Base-by-base conservation (phyloP, 2,113 vertebrate genomes). In the Okapia johnstoni region DNA sequence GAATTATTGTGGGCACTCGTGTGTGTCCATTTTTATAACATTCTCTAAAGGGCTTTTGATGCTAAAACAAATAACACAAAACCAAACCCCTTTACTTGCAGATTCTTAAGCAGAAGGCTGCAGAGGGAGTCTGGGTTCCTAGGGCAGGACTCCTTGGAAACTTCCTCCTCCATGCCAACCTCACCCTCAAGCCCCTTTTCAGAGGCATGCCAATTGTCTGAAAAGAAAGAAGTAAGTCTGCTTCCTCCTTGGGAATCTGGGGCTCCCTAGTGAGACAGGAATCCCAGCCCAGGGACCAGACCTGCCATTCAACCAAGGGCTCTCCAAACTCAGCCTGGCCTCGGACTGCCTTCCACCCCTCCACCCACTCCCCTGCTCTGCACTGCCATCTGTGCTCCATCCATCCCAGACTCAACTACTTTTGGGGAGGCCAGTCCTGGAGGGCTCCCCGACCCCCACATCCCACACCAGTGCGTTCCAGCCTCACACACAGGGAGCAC, bases 391-490 rank as follows among this genome's bases (percentile, higher is more conserved):
- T 36, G 33, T 5, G 4, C 23, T 55, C 5, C 13, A 2, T 40
- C n/a, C 14, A 2, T 9, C 13, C 21, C 9, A 1, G 36, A 63
- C 26, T 46, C 66, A 0, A 6, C 16, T 3, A 55, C 63, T 54
- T 46, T 30, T n/a, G 4, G 48, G 48, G 90, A 63, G 73, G 12
- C 28, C 2, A 19, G 30, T 30, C 92, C 87, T 30, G 16, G 50
- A 25, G 57, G 0, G 9, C 85, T 70, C 19, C 8, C 26, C 4
- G 15, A 30, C 61, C 55, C 19, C 26, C 11, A 1, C 1, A 1
- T 4, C 8, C n/a, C 7, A 1, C 1, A 0, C n/a, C 4, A 3
- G 46, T 2, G 0, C 0, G 1, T 26, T 46, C 88, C 0, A 1
- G 46, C 58, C n/a, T 61, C 2, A 0, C 33, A 26, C 48, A 17